Evolutionary conservation across 2,888 invertebrate species (phyloP).

Genomic region (Pyrrhosoma nymphula): DNA sequence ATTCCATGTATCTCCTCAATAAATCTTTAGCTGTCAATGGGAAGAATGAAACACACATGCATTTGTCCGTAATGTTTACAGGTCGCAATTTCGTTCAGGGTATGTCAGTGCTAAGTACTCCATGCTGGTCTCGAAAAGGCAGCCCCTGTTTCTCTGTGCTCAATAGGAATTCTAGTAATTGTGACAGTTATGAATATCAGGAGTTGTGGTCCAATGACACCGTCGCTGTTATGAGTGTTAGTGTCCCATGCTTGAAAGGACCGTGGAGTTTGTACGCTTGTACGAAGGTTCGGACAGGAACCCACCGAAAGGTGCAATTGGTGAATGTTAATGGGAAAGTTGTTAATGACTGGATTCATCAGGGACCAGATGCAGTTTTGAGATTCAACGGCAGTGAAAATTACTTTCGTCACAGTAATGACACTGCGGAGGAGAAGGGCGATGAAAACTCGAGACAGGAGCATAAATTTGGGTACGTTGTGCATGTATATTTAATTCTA

Average conservation of each 20-base stretch:
- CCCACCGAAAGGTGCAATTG: conserved; percentile 70
- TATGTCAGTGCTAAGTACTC: conserved; percentile 71
- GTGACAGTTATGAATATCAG: conserved; percentile 68
- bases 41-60: conserved; percentile 70
- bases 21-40: conserved; percentile 70
- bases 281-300: conserved; percentile 68
- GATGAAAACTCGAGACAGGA: neutral
- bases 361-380: conserved; percentile 71
- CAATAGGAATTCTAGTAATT: conserved; percentile 67
- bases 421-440: neutral
- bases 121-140: conserved; percentile 69
- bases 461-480: neutral
- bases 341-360: conserved; percentile 73
- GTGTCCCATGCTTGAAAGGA: conserved; percentile 69
- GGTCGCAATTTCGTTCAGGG: conserved; percentile 71
- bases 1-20: conserved; percentile 71
- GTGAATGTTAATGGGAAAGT: conserved; percentile 70
- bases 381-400: conserved; percentile 50
- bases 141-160: conserved; percentile 68
- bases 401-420: neutral
- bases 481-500: neutral
- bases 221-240: conserved; percentile 70
- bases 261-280: conserved; percentile 68
- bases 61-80: conserved; percentile 70
- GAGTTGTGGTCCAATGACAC: conserved; percentile 71